Conservation (phyloP, 1,140 invertebrate genomes). For the Hyles vespertilio region DNA sequence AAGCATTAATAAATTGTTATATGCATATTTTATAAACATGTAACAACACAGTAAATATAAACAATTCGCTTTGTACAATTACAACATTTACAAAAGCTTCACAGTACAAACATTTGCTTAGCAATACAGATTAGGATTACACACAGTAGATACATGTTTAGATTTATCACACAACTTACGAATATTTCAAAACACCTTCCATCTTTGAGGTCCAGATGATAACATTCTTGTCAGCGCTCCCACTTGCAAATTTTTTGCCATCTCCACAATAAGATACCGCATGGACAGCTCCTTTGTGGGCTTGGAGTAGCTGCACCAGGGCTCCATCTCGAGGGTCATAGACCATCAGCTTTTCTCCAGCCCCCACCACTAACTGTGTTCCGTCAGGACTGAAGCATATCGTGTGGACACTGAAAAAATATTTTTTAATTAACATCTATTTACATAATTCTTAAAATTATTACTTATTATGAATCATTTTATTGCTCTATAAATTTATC, state of each 20-base stretch:
- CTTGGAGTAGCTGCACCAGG: constrained; percentile 94
- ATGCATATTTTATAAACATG: too few species aligned
- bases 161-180: constrained; percentile 80
- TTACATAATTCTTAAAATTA: constrained; percentile 1
- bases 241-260: constrained; percentile 98
- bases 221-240: constrained; percentile 97
- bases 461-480: background rate
- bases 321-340: constrained; percentile 95
- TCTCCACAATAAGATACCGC: constrained; percentile 95
- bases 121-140: background rate
- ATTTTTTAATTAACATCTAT: background rate
- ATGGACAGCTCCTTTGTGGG: constrained; percentile 96
- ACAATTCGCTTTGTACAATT: too few species aligned
- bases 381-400: constrained; percentile 97
- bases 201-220: constrained; percentile 99
- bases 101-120: too few species aligned
- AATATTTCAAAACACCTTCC: constrained; percentile 97
- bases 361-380: constrained; percentile 93
- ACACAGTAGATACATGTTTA: background rate
- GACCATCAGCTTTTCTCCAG: constrained; percentile 93
- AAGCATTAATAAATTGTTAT: too few species aligned
- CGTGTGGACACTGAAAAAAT: constrained; percentile 88
- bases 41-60: too few species aligned
- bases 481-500: background rate
- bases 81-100: too few species aligned